Evolutionary conservation across 1,140 invertebrate genomes (phyloP).

Genomic region (Mactra quadrangularis): DNA sequence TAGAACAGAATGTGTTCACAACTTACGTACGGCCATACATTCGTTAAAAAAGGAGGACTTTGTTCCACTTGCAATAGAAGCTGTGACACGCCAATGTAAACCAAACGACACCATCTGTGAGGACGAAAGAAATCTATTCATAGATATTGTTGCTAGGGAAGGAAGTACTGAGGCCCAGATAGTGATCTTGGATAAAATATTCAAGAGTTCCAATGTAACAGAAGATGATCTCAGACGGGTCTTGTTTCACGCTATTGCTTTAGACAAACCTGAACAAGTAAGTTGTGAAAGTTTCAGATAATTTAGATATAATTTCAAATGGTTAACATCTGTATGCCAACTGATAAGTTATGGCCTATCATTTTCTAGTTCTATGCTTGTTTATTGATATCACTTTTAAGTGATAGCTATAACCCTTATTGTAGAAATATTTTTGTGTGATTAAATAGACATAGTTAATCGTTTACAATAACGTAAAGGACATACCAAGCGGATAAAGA

Average conservation of each 20-base stretch:
- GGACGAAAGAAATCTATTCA: conserved; percentile 59
- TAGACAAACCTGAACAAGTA: conserved; percentile 11
- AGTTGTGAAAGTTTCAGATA: not conserved
- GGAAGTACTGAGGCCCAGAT: conserved; percentile 47
- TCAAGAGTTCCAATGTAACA: conserved; percentile 5
- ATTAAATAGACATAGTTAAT: too few relatives aligned
- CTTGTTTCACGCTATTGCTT: conserved; percentile 26
- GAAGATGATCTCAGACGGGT: conserved; percentile 47
- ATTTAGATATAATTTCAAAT: too few relatives aligned
- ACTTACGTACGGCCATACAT: conserved; percentile 23
- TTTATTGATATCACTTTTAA: too few relatives aligned
- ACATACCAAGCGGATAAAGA: too few relatives aligned
- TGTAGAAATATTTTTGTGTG: too few relatives aligned
- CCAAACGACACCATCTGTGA: conserved; percentile 30
- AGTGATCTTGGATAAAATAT: conserved; percentile 23
- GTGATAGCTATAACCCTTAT: too few relatives aligned
- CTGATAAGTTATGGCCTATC: too few relatives aligned
- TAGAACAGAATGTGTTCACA: conserved; percentile 56
- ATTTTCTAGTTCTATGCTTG: too few relatives aligned
- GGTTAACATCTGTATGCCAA: too few relatives aligned
- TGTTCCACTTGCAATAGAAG: conserved; percentile 1
- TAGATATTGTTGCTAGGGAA: conserved; percentile 41
- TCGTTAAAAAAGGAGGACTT: conserved; percentile 38
- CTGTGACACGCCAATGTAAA: conserved; percentile 15
- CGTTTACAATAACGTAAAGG: too few relatives aligned